Base-by-base conservation (phyloP, 2,888 invertebrate species). In the Rhodophaea formosa region DNA sequence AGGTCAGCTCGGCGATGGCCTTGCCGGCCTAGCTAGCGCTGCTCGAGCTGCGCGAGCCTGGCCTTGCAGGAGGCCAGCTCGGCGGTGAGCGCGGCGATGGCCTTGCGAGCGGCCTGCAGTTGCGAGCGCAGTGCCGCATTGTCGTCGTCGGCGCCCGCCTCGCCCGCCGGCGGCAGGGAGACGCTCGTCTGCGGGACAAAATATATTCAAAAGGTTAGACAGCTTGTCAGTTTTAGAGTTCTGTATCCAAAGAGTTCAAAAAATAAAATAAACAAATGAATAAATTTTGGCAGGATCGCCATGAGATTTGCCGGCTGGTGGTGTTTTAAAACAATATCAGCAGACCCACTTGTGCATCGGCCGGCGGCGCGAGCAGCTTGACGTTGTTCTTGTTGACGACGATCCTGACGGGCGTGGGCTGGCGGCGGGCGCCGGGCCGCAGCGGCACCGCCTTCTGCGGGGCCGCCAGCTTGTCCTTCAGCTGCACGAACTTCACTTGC, bases 381-480 rank as follows among this genome's bases (percentile, higher is more conserved):
- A 84, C 75, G 74, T 80, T 84, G 66, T 72, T 72, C 66, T 84
- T 83, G 75, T 91, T 88, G 76, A 88, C 79, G 69, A 86, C 80
- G 68, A 92, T 86, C 75, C 88, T 90, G 66, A 92, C 89, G 60
- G 91, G 84, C 42, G 84, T 77, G 60, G 86, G 67, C 56, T 58
- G 14, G 51, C 51, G 57, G 53, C n/a, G 29, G 57, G 29, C 58
- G 57, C 56, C 12, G 52, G 47, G 49, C 46, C 42, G 51, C 32
- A 57, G 32, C 30, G 53, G 51, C 35, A 58, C 53, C 35, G 62
- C 55, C 58, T 67, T 71, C 30, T 70, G 66, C 12, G 69, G 70
- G 0, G 74, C 65, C 3, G 66, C 52, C 29, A 71, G 58, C 3
- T 69, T 70, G 49, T 75, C 77, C 3, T 77, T 61, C 57, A 84